phyloP scores from a whole-genome alignment of 2,113 vertebrate species.

The Alouatta palliata region DNA sequence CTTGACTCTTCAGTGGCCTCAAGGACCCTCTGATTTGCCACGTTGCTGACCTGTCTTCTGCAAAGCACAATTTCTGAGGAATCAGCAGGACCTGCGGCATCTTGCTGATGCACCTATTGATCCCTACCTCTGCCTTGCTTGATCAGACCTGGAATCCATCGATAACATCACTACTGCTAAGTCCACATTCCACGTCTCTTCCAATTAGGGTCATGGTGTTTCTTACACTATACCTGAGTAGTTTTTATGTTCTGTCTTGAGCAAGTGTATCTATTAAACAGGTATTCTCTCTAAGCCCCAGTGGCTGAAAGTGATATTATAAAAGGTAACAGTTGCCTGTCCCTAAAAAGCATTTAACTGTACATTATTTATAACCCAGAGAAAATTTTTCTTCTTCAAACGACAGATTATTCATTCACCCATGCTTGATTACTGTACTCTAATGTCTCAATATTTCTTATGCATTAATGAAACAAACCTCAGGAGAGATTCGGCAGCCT shows the following conservation, averaged over 20 bases:
- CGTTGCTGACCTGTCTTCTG: constrained; percentile 10
- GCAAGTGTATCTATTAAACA: neutral
- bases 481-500: neutral
- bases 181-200: neutral
- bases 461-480: neutral
- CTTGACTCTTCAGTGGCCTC: constrained; percentile 9
- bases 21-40: neutral
- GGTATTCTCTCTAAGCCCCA: neutral
- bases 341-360: neutral
- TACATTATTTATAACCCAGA: constrained; percentile 40
- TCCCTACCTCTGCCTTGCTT: constrained; percentile 23
- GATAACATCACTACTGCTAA: neutral
- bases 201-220: neutral
- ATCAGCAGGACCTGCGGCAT: constrained; percentile 17
- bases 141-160: constrained; percentile 32
- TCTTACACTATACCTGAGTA: neutral
- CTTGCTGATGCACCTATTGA: constrained; percentile 40
- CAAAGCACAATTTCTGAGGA: constrained; percentile 33
- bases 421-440: neutral
- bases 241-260: constrained; percentile 33
- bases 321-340: constrained; percentile 1
- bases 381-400: constrained; percentile 43
- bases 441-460: constrained; percentile 19
- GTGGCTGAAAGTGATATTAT: neutral
- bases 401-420: constrained; percentile 11